Evolutionary conservation across 2,797 vertebrate species (phyloP), one percentile per base, ranked within the genome.

Genomic region (Zenarchopterus dispar): DNA sequence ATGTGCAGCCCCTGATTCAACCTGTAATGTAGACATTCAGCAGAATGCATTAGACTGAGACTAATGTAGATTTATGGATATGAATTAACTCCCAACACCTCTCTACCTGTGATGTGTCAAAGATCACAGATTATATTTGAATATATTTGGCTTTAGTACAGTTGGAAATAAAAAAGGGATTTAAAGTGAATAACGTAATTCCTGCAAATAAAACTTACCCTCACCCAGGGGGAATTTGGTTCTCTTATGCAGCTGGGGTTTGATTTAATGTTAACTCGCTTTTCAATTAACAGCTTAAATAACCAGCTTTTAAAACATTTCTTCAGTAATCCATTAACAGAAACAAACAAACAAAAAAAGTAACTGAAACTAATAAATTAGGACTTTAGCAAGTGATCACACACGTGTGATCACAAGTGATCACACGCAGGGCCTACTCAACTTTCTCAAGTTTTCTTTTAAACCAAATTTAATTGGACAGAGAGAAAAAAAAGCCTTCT

Each of bases 11-110:
- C 53, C 77, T 10, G 71, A 80, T 82, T 84, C 82, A 82, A 85
- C 82, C 75, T 85, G 84, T 90, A 88, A 91, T 85, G 63, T 82
- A 84, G 82, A 90, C 84, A 79, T 86, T 75, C 75, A 87, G 66
- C 83, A 83, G 80, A 71, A 71, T 55, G 75, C 67, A 66, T 76
- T 69, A 65, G 70, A 76, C 82, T 81, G 84, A 79, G 76, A 83
- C 80, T 69, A 80, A 85, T 76, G 77, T 53, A 60, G 55, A 81
- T 77, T 81, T 81, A 86, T 63, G 57, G 64, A 64, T 62, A 70
- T n/a, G 47, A 79, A 83, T 84, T 67, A 82, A 77, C 77, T 75
- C 41, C 57, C 51, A 59, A 66, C 82, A 72, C 68, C 75, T 75
- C 51, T 63, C 51, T 65, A 80, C 69, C 51, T 82, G 77, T 60